A percentile compares a stretch with the other conserved stretches of the same genome.
Evolutionary conservation across 1,140 invertebrate species (phyloP).

Genomic region (Popillia japonica): DNA sequence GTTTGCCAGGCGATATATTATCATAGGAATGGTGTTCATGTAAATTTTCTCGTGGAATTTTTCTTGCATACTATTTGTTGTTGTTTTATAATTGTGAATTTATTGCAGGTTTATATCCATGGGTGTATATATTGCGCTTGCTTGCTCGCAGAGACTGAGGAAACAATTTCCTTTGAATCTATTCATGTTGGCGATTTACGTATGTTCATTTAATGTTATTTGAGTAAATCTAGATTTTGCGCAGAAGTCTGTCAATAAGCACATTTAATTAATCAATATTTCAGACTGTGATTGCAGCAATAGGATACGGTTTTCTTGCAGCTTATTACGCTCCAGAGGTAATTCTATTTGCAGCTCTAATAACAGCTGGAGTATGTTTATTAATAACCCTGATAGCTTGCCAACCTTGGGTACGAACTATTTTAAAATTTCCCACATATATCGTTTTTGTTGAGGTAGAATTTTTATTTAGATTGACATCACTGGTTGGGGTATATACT

Average conservation of each 20-base stretch:
- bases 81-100: background rate
- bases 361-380: constrained; percentile 29
- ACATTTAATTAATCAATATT: constrained; percentile 30
- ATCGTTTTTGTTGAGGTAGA: too few relatives aligned
- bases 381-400: constrained; percentile 18
- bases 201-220: background rate
- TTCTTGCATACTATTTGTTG: background rate
- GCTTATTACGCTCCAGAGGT: constrained; percentile 13
- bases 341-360: background rate
- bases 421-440: too few relatives aligned
- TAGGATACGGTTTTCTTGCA: constrained; percentile 25
- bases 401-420: constrained; percentile 22
- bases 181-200: background rate
- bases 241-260: too few relatives aligned
- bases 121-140: background rate
- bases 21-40: constrained; percentile 15
- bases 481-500: constrained; percentile 35
- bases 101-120: constrained; percentile 13
- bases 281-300: constrained; percentile 11
- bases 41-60: background rate
- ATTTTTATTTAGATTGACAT: constrained; percentile 22
- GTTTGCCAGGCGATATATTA: background rate
- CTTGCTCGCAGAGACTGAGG: background rate
- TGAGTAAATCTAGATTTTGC: too few relatives aligned
- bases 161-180: constrained; percentile 9